These are phyloP conservation scores for Chlamydotis undulata DNA, from an alignment of 2,113 vertebrate species.

Conservation along the genomic window DNA sequence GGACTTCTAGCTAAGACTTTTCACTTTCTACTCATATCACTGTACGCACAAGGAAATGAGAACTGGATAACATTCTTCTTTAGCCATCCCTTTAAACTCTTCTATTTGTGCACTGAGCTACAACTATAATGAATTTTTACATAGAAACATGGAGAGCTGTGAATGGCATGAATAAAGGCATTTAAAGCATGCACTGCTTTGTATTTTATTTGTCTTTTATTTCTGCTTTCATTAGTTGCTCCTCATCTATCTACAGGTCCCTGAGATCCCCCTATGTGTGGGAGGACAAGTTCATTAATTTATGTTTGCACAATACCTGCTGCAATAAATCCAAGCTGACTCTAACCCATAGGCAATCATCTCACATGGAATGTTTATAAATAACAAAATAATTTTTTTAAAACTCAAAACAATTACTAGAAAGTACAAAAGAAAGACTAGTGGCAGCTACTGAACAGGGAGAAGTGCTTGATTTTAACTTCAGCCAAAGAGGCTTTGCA, in stretches of 20 bases:
- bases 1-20: neutral
- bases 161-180: neutral
- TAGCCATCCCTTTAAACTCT: neutral
- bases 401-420: neutral
- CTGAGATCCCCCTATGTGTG: neutral
- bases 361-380: neutral
- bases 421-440: neutral
- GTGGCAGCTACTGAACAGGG: neutral
- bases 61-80: neutral
- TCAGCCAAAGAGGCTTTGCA: neutral
- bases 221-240: neutral
- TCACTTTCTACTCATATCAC: neutral
- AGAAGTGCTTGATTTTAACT: neutral
- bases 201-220: neutral
- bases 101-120: neutral
- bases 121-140: neutral
- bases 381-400: neutral
- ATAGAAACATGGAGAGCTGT: neutral
- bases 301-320: accelerated
- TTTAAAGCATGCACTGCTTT: neutral
- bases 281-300: neutral
- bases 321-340: neutral
- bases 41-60: neutral
- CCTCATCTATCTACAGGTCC: neutral
- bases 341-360: neutral